These are phyloP conservation scores for Grammomys dolichurus DNA, from an alignment of 2,113 vertebrate species.

Conservation along the genomic window DNA sequence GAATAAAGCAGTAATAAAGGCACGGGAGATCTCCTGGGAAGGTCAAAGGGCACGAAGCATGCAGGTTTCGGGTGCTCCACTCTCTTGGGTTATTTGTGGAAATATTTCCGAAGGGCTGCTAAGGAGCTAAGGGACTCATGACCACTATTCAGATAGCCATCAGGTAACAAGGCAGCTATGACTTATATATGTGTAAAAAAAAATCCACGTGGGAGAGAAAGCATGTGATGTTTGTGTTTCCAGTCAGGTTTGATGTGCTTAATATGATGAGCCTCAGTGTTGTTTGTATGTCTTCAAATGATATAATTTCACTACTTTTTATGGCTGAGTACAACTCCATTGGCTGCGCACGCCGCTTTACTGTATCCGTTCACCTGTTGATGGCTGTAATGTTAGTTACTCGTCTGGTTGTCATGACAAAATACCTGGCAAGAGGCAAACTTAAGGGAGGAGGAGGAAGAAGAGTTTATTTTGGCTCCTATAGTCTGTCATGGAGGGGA, in stretches of 20 bases:
- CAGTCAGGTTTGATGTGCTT: not conserved
- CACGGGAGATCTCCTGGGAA: conserved; percentile 17
- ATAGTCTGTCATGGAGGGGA: too few relatives aligned
- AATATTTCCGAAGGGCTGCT: conserved; percentile 37
- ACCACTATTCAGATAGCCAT: not conserved
- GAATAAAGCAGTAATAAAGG: conserved; percentile 37
- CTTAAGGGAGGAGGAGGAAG: not conserved
- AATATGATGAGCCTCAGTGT: not conserved
- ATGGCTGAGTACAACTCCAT: not conserved
- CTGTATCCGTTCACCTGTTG: not conserved
- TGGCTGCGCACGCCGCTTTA: not conserved
- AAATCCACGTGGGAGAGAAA: not conserved
- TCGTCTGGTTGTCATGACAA: not conserved
- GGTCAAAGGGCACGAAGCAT: conserved; percentile 43
- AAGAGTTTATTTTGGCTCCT: not conserved
- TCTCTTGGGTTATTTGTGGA: conserved; percentile 56
- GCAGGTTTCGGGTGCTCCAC: conserved; percentile 28
- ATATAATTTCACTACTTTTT: not conserved
- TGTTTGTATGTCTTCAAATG: not conserved
- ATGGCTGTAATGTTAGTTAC: not conserved
- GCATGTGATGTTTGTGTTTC: not conserved
- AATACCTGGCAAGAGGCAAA: not conserved
- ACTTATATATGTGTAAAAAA: not conserved
- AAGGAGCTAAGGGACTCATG: not conserved
- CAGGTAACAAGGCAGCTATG: not conserved